A percentile compares a stretch with the other conserved stretches of the same genome.
Conservation (phyloP, 2,888 invertebrate genomes). For the Gerris lacustris region DNA sequence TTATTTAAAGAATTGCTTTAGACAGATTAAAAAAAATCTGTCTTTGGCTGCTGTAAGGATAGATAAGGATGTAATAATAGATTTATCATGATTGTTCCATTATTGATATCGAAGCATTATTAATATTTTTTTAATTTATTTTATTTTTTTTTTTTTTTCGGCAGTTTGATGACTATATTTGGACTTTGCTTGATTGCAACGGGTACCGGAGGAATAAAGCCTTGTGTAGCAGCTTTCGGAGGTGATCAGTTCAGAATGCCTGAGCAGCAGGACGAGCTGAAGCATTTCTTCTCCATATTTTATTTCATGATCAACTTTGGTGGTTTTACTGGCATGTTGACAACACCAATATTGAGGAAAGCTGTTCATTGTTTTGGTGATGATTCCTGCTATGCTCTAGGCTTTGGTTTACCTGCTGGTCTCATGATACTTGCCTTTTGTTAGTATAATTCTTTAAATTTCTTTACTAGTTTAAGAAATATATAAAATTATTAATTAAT, state of each 20-base stretch:
- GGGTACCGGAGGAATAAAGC: conserved; percentile 72
- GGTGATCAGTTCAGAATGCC: conserved; percentile 65
- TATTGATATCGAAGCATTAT: no score
- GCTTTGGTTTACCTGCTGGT: conserved; percentile 60
- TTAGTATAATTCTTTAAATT: conserved; percentile 36
- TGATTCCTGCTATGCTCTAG: conserved; percentile 55
- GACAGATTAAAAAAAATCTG: no score
- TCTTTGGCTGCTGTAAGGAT: no score
- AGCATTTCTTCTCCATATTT: conserved; percentile 61
- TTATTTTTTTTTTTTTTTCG: no score
- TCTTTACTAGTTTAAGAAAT: background rate
- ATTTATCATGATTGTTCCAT: no score
- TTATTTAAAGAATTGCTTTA: no score
- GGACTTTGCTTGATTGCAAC: conserved; percentile 57
- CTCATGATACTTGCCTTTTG: conserved; percentile 48
- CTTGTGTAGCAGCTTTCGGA: conserved; percentile 69
- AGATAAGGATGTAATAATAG: no score
- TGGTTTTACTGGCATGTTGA: conserved; percentile 55
- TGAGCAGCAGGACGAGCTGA: conserved; percentile 51
- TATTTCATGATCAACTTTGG: conserved; percentile 57
- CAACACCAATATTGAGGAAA: conserved; percentile 60
- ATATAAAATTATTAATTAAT: no score
- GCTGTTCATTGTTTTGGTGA: conserved; percentile 49
- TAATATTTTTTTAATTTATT: no score
- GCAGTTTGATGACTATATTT: conserved; percentile 31